Evolutionary conservation across 2,888 invertebrate genomes (phyloP).

Genomic region (Macropis europaea): DNA sequence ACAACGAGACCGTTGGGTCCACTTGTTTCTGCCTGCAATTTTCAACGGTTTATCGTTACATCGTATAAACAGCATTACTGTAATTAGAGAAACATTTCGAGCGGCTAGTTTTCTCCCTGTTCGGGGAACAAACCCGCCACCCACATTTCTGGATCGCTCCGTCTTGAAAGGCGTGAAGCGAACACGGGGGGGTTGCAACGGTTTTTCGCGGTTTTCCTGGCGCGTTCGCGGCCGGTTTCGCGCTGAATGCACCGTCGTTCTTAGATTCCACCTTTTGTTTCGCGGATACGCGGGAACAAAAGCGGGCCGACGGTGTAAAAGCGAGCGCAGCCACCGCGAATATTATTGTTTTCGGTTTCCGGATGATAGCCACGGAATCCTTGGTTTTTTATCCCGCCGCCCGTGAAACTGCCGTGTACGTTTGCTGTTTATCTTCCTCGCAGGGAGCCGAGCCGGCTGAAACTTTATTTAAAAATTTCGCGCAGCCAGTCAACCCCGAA

Average conservation of each 20-base stretch:
- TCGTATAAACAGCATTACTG: conserved; percentile 10
- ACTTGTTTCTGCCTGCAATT: conserved; percentile 27
- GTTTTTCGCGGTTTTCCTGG: conserved; percentile 37
- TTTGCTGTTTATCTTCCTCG: not conserved
- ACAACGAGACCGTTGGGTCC: conserved; percentile 60
- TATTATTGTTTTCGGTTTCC: conserved; percentile 16
- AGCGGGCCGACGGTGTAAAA: conserved; percentile 21
- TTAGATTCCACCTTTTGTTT: conserved; percentile 27
- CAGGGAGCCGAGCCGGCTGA: too few relatives aligned
- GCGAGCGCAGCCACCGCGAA: conserved; percentile 9
- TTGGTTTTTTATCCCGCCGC: not conserved
- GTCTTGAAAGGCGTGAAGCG: too few relatives aligned
- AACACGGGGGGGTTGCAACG: too few relatives aligned
- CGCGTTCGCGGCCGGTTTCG: conserved; percentile 23
- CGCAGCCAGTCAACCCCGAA: not conserved
- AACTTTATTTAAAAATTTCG: conserved; percentile 1
- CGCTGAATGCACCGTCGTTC: conserved; percentile 29
- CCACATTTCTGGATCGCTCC: too few relatives aligned
- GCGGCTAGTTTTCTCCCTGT: not conserved
- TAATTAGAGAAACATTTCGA: conserved; percentile 11
- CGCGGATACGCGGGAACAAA: conserved; percentile 21
- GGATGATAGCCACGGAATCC: conserved; percentile 7
- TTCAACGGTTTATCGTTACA: conserved; percentile 15
- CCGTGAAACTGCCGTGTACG: not conserved
- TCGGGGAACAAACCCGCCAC: too few relatives aligned